Evolutionary conservation across 2,113 vertebrate species (phyloP), one percentile per base, ranked within the genome.

Genomic region (Lagopus leucura): DNA sequence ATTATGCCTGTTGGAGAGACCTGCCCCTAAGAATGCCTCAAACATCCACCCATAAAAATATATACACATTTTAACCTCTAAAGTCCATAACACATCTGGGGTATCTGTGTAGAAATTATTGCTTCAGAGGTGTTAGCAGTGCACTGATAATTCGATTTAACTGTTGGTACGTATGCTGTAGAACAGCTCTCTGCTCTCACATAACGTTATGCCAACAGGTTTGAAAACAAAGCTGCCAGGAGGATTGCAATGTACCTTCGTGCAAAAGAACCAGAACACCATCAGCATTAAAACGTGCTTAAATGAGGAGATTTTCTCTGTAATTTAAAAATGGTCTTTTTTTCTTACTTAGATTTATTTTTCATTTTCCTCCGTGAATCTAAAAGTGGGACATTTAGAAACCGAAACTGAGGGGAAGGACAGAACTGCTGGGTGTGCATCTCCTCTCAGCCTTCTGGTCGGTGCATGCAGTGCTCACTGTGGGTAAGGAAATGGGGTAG

Each of bases 391-490:
- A 13, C 11, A 50, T 42, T 79, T 89, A 21, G 43, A 83, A 93
- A 21, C 32, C 43, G 50, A 82, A 67, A 27, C 18, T 86, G 61
- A 63, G 64, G 36, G 21, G 19, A 50, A 81, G 76, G 54, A 86
- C 75, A 65, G 47, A 76, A 58, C 32, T 47, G 45, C 69, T 76
- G 14, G 48, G 5, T 67, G 43, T 95, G 90, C 92, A 14, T 77
- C 76, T 88, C 67, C 40, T 61, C 25, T 27, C 58, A 43, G 14
- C 8, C 36, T 74, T 71, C 79, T 58, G 79, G 36, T 19, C 36
- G 20, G 38, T 73, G 55, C 55, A 87, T n/a, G n/a, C 34, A 5
- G 17, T 14, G 71, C 28, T 88, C 27, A 21, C 84, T 9, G 15
- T 0, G 11, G 28, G 27, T 60, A 36, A 66, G 38, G 86, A 82